Evolutionary conservation across 1,140 invertebrate genomes (phyloP).

Genomic region (Sesamia nonagrioides): DNA sequence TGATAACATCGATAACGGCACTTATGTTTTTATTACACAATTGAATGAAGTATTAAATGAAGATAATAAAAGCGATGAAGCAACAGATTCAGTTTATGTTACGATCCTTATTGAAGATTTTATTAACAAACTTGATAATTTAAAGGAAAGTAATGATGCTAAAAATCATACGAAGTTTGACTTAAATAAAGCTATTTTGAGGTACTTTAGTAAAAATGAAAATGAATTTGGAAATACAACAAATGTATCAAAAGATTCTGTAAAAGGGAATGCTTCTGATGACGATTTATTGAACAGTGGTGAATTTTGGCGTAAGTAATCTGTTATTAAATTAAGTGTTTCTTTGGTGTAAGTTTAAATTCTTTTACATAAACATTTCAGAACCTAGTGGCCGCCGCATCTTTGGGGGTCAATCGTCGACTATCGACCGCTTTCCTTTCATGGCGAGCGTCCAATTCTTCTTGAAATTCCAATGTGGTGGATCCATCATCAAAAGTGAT

Average conservation of each 20-base stretch:
- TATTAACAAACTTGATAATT: conserved; percentile 58
- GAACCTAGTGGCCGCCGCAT: conserved; percentile 64
- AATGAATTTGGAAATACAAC: not conserved
- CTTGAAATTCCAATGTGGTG: conserved; percentile 72
- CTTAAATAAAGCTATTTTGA: conserved; percentile 60
- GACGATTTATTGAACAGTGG: conserved; percentile 46
- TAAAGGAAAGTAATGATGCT: conserved; percentile 53
- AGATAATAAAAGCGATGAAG: conserved; percentile 54
- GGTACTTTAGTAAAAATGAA: not conserved
- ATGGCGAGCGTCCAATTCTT: conserved; percentile 77
- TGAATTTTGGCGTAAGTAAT: conserved; percentile 70
- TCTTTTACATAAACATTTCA: not conserved
- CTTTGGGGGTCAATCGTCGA: conserved; percentile 66
- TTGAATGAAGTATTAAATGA: conserved; percentile 70
- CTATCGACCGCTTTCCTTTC: conserved; percentile 76
- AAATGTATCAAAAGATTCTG: not conserved
- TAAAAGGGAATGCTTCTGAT: conserved; percentile 26
- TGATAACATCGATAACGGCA: conserved; percentile 43
- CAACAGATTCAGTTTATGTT: conserved; percentile 46
- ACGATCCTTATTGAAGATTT: conserved; percentile 59
- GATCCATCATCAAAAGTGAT: conserved; percentile 62
- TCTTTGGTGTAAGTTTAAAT: too few species aligned
- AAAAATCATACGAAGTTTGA: conserved; percentile 53
- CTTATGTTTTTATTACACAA: conserved; percentile 31
- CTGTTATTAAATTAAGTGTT: not conserved